Conservation (phyloP, 2,888 invertebrate species). For the Calliopum simillimum region DNA sequence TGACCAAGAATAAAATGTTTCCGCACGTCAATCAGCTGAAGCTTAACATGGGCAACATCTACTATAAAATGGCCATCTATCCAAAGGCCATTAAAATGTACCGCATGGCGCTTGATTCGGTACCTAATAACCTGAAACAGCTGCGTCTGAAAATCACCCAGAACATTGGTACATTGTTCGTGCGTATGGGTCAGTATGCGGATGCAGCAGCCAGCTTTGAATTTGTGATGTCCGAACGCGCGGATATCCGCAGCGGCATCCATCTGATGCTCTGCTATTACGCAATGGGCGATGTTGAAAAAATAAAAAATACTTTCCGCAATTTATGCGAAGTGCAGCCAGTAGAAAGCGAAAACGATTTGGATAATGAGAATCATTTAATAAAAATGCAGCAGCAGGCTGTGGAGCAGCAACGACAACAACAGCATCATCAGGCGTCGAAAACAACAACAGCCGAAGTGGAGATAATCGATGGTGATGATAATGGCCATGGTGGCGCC, state of each 20-base stretch:
- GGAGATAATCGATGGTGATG: slow-evolving; percentile 51
- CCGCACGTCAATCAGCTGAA: slow-evolving; percentile 92
- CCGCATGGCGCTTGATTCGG: slow-evolving; percentile 98
- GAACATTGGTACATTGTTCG: slow-evolving; percentile 91
- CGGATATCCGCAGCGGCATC: slow-evolving; percentile 88
- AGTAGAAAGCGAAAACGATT: slow-evolving; percentile 60
- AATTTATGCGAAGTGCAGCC: slow-evolving; percentile 87
- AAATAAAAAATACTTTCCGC: slow-evolving; percentile 93
- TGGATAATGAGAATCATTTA: slow-evolving; percentile 85
- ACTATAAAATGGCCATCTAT: slow-evolving; percentile 92
- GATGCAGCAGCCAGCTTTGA: slow-evolving; percentile 98
- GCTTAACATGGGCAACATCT: slow-evolving; percentile 98
- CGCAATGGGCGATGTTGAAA: slow-evolving; percentile 90
- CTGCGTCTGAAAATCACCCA: slow-evolving; percentile 96
- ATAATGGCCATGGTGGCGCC: slow-evolving; percentile 1
- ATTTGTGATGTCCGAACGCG: slow-evolving; percentile 96
- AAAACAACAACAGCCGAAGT: slow-evolving; percentile 46
- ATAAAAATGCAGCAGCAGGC: slow-evolving; percentile 73
- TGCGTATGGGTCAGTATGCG: slow-evolving; percentile 95
- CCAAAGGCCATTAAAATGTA: slow-evolving; percentile 97
- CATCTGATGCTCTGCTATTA: slow-evolving; percentile 91
- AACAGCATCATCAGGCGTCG: slow-evolving; percentile 12
- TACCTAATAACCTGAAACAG: slow-evolving; percentile 92
- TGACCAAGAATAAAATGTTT: slow-evolving; percentile 94
- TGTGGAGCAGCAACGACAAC: slow-evolving; percentile 47